Evolutionary conservation across 37 sponge, comb jelly and placozoan genomes (phyloP).

Genomic region (Ianthella basta): DNA sequence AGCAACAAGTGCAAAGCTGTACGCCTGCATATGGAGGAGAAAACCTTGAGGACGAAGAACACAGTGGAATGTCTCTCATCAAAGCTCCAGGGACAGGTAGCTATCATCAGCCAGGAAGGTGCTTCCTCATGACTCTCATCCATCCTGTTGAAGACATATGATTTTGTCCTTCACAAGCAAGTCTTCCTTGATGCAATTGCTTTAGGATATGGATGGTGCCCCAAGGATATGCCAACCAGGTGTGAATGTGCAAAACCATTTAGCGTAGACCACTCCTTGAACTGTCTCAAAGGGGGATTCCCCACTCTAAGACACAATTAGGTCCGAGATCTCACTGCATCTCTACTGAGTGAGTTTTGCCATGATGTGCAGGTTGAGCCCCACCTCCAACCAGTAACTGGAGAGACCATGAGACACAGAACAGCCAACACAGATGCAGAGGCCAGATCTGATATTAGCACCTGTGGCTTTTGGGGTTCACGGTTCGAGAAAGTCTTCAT

Average conservation of each 20-base stretch:
- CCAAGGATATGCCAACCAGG: not conserved
- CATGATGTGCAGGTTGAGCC: not conserved
- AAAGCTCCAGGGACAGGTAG: constrained; percentile 15
- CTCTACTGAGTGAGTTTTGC: constrained; percentile 10
- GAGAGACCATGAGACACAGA: too few relatives aligned
- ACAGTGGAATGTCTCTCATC: constrained; percentile 4
- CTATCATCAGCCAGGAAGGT: constrained; percentile 13
- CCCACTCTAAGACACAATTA: constrained; percentile 3
- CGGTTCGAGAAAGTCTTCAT: not conserved
- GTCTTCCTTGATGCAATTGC: constrained; percentile 13
- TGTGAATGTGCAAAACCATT: not conserved
- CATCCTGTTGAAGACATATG: not conserved
- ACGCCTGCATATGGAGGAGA: not conserved
- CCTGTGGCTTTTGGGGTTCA: not conserved
- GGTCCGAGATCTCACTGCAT: constrained; percentile 10
- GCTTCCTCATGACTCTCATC: not conserved
- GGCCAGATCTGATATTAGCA: too few relatives aligned
- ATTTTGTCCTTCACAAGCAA: constrained; percentile 1
- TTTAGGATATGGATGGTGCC: not conserved
- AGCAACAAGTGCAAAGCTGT: not conserved
- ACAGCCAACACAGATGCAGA: not conserved
- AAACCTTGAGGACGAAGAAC: not conserved
- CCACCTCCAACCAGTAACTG: too few relatives aligned
- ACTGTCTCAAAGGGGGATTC: constrained; percentile 23
- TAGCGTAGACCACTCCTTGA: constrained; percentile 3